Conservation (phyloP, 1,140 invertebrate genomes). For the Hetaerina americana region DNA sequence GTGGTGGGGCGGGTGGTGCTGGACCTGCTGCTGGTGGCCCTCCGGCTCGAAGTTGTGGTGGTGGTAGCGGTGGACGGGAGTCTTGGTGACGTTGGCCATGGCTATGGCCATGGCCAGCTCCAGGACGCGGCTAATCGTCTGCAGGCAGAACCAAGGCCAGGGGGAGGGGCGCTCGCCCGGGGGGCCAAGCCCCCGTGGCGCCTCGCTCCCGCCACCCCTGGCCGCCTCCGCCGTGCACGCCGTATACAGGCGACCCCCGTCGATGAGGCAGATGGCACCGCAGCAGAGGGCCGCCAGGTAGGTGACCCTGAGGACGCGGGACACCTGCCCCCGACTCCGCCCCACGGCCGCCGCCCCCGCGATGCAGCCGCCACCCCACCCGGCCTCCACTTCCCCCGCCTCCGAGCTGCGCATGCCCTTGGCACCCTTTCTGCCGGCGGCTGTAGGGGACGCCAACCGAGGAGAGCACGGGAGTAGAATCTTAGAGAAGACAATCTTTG, state of each 20-base stretch:
- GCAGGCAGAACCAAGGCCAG: conserved; percentile 41
- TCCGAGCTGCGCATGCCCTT: conserved; percentile 14
- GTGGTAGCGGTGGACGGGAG: conserved; percentile 37
- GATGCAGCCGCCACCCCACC: conserved; percentile 13
- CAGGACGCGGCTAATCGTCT: conserved; percentile 35
- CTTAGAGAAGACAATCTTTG: too few relatives aligned
- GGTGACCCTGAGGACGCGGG: conserved; percentile 34
- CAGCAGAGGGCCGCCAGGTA: conserved; percentile 38
- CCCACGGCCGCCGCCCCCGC: conserved; percentile 22
- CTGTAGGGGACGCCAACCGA: too few relatives aligned
- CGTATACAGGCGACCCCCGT: conserved; percentile 36
- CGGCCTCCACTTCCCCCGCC: conserved; percentile 25
- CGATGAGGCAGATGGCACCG: conserved; percentile 35
- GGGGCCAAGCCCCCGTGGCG: neutral
- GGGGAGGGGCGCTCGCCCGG: conserved; percentile 15
- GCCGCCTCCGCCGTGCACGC: too few relatives aligned
- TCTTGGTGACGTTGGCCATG: conserved; percentile 47
- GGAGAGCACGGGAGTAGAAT: too few relatives aligned
- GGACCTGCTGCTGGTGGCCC: conserved; percentile 29
- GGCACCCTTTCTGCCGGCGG: neutral
- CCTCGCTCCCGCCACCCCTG: neutral
- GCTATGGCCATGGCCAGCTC: conserved; percentile 41
- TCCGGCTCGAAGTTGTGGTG: conserved; percentile 22
- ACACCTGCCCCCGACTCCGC: conserved; percentile 31
- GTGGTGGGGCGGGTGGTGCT: neutral